These are phyloP conservation scores for Rambutsinella grinnellia DNA, from an alignment of 2,888 invertebrate species.

Conservation along the genomic window DNA sequence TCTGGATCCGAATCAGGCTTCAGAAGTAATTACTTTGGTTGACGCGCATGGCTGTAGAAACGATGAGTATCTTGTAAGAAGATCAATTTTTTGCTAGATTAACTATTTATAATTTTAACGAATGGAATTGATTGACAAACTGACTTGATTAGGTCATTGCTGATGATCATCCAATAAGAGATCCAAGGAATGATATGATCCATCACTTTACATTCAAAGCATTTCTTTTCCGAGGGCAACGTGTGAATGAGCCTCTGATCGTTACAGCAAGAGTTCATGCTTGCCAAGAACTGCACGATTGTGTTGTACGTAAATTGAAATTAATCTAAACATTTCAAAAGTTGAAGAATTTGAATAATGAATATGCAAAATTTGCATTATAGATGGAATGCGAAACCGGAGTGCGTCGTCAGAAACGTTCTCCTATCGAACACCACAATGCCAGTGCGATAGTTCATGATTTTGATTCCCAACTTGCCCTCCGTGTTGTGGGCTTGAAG, in stretches of 20 bases:
- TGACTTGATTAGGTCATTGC: conserved; percentile 63
- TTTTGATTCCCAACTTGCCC: conserved; percentile 60
- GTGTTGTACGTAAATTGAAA: conserved; percentile 51
- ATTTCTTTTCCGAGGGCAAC: conserved; percentile 65
- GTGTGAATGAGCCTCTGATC: conserved; percentile 64
- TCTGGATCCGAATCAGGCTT: conserved; percentile 62
- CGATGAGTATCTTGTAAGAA: conserved; percentile 58
- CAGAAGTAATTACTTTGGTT: conserved; percentile 65
- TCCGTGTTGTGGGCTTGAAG: conserved; percentile 62
- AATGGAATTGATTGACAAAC: background rate
- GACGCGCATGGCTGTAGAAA: conserved; percentile 63
- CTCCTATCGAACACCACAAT: conserved; percentile 58
- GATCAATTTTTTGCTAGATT: background rate
- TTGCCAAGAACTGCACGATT: conserved; percentile 63
- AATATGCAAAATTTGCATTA: too few species aligned
- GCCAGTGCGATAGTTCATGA: conserved; percentile 58
- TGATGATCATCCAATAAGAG: conserved; percentile 61
- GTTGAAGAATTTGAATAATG: too few species aligned
- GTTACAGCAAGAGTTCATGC: conserved; percentile 65
- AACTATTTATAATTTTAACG: background rate
- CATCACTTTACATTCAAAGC: conserved; percentile 66
- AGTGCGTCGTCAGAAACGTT: conserved; percentile 51
- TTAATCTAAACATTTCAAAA: too few species aligned
- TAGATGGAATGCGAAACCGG: conserved; percentile 33
- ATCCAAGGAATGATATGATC: conserved; percentile 64